These are phyloP conservation scores for Hypomecis punctinalis DNA, from an alignment of 2,888 invertebrate species.

Conservation along the genomic window DNA sequence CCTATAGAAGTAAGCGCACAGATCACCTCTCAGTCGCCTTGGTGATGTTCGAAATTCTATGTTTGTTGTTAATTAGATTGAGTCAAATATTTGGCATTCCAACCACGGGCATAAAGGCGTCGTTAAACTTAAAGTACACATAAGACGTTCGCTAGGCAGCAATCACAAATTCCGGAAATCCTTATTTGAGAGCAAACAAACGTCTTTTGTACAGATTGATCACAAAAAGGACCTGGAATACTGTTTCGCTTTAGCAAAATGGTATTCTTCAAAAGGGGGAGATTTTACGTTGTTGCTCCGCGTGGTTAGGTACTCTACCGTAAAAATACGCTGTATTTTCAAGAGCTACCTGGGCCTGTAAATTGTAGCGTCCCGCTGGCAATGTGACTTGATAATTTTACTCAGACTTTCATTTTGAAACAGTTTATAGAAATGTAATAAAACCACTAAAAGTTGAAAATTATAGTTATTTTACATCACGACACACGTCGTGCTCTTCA, in stretches of 20 bases:
- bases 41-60: conserved; percentile 43
- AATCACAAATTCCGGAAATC: conserved; percentile 12
- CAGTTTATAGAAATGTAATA: too few relatives aligned
- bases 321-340: neutral
- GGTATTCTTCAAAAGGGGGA: neutral
- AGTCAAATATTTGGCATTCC: conserved; percentile 38
- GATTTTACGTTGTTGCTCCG: conserved; percentile 1
- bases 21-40: conserved; percentile 31
- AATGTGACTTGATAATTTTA: too few relatives aligned
- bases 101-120: conserved; percentile 6
- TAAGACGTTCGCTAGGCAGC: neutral
- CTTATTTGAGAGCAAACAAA: conserved; percentile 10
- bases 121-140: conserved; percentile 18
- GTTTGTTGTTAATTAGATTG: conserved; percentile 39
- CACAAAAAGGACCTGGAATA: neutral
- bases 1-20: conserved; percentile 16
- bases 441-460: too few relatives aligned
- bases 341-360: neutral
- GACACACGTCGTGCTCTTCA: too few relatives aligned
- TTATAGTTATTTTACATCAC: too few relatives aligned
- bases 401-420: too few relatives aligned
- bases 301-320: neutral
- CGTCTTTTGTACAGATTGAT: neutral
- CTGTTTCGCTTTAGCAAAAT: neutral
- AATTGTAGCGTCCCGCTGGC: neutral